Percentiles rank a stretch among this genome's conserved stretches.
Conservation (phyloP, 2,888 invertebrate genomes). For the Steinernema carpocapsae region DNA sequence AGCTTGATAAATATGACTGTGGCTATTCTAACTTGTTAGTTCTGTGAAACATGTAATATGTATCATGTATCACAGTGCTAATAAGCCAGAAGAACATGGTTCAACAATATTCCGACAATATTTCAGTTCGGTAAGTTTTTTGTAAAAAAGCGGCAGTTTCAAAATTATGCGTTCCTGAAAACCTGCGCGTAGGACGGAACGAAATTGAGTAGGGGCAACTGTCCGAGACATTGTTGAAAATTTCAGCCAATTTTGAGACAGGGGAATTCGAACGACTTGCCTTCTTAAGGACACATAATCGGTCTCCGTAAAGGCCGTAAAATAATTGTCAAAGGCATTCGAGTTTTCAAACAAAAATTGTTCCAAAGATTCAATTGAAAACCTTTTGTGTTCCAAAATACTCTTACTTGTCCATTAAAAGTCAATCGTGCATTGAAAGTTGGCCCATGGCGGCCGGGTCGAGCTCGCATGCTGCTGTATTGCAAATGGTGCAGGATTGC, state of each 20-base stretch:
- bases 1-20: no score
- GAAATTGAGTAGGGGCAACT: no score
- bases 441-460: constrained; percentile 1
- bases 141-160: no score
- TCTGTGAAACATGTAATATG: neutral
- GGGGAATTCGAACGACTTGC: no score
- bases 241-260: no score
- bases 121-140: no score
- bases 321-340: neutral
- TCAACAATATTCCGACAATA: neutral
- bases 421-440: neutral
- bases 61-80: constrained; percentile 31
- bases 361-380: constrained; percentile 2
- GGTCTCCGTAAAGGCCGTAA: neutral
- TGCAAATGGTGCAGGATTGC: neutral
- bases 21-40: no score
- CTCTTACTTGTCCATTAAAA: neutral
- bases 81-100: constrained; percentile 24
- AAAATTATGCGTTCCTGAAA: no score
- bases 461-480: neutral
- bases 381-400: neutral
- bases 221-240: no score
- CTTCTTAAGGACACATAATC: constrained; percentile 1
- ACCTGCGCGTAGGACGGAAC: no score
- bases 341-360: neutral